Percentiles rank a stretch among this genome's conserved stretches.
phyloP scores from a whole-genome alignment of 1,140 invertebrate genomes.

The Zelostemma sp. region DNA sequence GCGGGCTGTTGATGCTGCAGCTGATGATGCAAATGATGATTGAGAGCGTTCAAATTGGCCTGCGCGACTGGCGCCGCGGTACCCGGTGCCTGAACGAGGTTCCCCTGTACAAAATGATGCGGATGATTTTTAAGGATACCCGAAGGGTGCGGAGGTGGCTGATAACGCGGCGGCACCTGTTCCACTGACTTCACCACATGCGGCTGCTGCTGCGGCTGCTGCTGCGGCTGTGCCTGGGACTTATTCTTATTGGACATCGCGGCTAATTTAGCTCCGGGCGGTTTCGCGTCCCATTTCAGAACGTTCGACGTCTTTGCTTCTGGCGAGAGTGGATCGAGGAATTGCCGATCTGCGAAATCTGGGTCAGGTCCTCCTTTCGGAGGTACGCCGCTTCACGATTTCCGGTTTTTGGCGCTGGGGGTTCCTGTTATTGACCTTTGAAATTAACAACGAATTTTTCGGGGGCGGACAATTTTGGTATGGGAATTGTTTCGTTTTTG shows the following conservation, averaged over 20 bases:
- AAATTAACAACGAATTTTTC: too few species aligned
- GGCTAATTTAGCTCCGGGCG: slow-evolving; percentile 63
- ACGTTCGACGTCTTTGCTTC: slow-evolving; percentile 46
- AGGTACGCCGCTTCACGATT: too few species aligned
- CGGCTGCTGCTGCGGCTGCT: slow-evolving; percentile 41
- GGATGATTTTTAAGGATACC: slow-evolving; percentile 72
- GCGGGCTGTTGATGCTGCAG: slow-evolving; percentile 63
- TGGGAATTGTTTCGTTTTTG: too few species aligned
- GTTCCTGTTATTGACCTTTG: too few species aligned
- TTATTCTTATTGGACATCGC: slow-evolving; percentile 70
- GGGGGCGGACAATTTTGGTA: too few species aligned
- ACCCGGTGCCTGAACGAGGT: background rate
- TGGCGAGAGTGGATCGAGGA: slow-evolving; percentile 37
- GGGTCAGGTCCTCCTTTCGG: slow-evolving; percentile 48
- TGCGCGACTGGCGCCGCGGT: slow-evolving; percentile 58
- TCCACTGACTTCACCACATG: slow-evolving; percentile 58
- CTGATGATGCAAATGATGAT: slow-evolving; percentile 59
- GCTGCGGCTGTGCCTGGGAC: slow-evolving; percentile 54
- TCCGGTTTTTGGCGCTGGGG: too few species aligned
- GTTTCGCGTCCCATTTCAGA: slow-evolving; percentile 64
- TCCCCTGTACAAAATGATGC: slow-evolving; percentile 11
- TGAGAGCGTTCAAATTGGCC: slow-evolving; percentile 47
- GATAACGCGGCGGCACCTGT: slow-evolving; percentile 74
- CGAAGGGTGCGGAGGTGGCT: slow-evolving; percentile 74
- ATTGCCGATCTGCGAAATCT: slow-evolving; percentile 54